Base-by-base conservation (phyloP, 2,888 invertebrate genomes). In the Drosophila meridionalis region DNA sequence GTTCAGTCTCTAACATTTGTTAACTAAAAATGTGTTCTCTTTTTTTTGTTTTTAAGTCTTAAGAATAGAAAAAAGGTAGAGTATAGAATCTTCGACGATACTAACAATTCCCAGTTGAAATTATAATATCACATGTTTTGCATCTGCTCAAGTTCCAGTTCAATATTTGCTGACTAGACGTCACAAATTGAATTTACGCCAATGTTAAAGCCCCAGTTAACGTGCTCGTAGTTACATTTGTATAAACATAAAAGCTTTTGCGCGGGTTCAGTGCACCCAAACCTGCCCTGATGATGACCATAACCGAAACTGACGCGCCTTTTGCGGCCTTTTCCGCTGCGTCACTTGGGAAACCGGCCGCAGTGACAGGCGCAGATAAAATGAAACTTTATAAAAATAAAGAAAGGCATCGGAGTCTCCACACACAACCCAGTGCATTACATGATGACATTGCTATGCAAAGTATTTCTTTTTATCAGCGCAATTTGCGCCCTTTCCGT, bases 291-390 rank as follows among this genome's bases (percentile, higher is more conserved):
- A 58, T 67, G 76, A 68, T 89, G 90, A 69, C 88, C 85, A 84
- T 84, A 89, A 84, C 76, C 78, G 74, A 70, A 53, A 50, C 20
- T 20, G 61, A 48, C 56, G 47, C 52, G 45, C 79, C 76, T 76
- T 76, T 50, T 64, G 59, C 50, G 53, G 70, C 56, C 67, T 69
- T 76, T 78, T 67, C 53, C 66, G 82, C 69, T 70, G 83, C 83
- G 80, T 80, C 80, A 80, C 80, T 65, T 79, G 71, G 80, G 80
- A 83, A 80, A 83, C 80, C 76, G 83, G 80, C 52, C 62, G 20
- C 70, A 62, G 38, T 53, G 71, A 56, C 62, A 63, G 47, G 47
- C 52, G 36, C 73, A 64, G 66, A 74, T 64, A 67, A 71, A 65
- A 64, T 48, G 26, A 56, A 68, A 73, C 58, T 67, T 59, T 68